Evolutionary conservation across 2,797 vertebrate species (phyloP).

Genomic region (Manis pentadactyla): DNA sequence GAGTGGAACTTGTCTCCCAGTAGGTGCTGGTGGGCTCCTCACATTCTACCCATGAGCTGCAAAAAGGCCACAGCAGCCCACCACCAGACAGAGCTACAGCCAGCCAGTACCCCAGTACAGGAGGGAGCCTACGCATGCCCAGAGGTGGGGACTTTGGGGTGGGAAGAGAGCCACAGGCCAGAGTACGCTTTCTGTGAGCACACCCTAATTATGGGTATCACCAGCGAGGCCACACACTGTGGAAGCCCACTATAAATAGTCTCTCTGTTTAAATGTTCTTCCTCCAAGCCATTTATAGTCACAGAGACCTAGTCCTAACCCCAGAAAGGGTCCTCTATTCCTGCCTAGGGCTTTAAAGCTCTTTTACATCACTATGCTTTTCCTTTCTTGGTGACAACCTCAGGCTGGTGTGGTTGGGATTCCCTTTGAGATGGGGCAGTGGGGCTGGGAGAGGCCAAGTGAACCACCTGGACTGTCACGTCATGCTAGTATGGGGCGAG

Average conservation of each 20-base stretch:
- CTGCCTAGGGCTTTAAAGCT: not conserved
- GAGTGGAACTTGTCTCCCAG: not conserved
- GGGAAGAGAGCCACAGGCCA: not conserved
- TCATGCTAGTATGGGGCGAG: not conserved
- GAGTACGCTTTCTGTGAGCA: not conserved
- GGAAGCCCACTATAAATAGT: not conserved
- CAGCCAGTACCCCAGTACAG: rapidly evolving
- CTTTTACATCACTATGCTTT: not conserved
- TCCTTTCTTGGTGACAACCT: not conserved
- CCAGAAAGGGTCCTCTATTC: not conserved
- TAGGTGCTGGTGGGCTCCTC: not conserved
- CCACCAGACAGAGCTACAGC: not conserved
- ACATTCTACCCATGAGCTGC: not conserved
- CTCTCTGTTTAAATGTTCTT: not conserved
- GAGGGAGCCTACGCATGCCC: not conserved
- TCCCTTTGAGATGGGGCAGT: not conserved
- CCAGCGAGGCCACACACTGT: not conserved
- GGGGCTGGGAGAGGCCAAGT: not conserved
- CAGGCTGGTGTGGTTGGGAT: not conserved
- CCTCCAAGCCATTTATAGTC: not conserved
- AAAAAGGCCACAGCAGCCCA: not conserved
- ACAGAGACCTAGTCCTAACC: not conserved
- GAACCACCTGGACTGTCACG: rapidly evolving
- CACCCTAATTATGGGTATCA: not conserved
- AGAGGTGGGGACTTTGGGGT: not conserved